Evolutionary conservation across 2,113 vertebrate species (phyloP).

Genomic region (Telmatochromis sp.): DNA sequence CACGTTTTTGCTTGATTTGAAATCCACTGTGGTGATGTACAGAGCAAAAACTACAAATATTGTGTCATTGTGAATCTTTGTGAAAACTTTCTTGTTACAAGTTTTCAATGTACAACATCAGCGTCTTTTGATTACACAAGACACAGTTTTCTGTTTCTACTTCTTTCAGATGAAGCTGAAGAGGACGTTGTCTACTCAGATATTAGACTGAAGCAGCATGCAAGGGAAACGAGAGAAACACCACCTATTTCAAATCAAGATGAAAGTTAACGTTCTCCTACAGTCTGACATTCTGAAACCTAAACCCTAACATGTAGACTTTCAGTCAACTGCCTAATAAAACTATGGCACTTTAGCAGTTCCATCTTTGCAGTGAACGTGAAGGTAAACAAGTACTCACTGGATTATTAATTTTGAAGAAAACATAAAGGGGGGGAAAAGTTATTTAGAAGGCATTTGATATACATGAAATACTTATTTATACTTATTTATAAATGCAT

Average conservation of each 20-base stretch:
- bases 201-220: neutral
- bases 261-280: neutral
- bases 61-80: neutral
- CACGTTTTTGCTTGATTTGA: fast-evolving
- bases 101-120: neutral
- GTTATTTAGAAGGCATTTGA: neutral
- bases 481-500: too few species aligned
- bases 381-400: neutral
- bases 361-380: fast-evolving
- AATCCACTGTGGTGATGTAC: neutral
- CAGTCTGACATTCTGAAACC: neutral
- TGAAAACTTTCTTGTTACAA: neutral
- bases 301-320: neutral
- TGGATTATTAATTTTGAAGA: neutral
- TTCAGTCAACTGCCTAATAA: fast-evolving
- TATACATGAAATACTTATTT: too few species aligned
- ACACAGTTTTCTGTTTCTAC: neutral
- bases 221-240: neutral
- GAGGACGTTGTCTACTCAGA: neutral
- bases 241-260: neutral
- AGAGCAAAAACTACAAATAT: fast-evolving
- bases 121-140: neutral
- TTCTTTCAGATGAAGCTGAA: neutral
- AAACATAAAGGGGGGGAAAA: neutral
- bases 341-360: neutral